phyloP scores from a whole-genome alignment of 2,797 vertebrate genomes.

The Pampus argenteus region DNA sequence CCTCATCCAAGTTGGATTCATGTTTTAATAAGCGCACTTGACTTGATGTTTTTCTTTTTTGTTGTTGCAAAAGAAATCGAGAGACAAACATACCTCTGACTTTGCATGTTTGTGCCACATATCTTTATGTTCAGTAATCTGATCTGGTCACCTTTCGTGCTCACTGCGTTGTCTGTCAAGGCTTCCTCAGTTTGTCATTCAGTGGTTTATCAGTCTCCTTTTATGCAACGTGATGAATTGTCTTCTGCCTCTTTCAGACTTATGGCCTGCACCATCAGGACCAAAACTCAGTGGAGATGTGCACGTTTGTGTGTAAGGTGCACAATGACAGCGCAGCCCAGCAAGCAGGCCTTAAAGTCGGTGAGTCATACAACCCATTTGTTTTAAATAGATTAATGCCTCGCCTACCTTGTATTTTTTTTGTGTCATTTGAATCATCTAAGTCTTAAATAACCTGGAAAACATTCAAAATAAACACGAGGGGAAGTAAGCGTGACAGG shows the following conservation, averaged over 20 bases:
- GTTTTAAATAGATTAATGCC: no score
- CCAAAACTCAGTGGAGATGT: constrained; percentile 95
- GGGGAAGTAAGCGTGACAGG: constrained; percentile 42
- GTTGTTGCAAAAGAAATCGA: not conserved
- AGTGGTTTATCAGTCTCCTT: constrained; percentile 15
- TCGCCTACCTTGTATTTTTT: not conserved
- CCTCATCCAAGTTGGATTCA: not conserved
- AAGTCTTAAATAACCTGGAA: constrained; percentile 46
- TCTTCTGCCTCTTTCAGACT: constrained; percentile 84
- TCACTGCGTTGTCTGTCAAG: not conserved
- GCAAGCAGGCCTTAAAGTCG: constrained; percentile 90
- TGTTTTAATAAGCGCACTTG: not conserved
- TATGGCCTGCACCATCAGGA: constrained; percentile 95
- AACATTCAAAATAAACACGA: constrained; percentile 12
- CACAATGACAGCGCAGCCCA: constrained; percentile 92
- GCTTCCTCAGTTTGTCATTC: constrained; percentile 27
- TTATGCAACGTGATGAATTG: not conserved
- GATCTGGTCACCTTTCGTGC: constrained; percentile 16
- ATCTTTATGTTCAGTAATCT: not conserved
- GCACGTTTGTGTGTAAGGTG: constrained; percentile 95
- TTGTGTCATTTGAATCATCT: constrained; percentile 8
- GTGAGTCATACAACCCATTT: constrained; percentile 77
- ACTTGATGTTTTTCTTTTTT: not conserved
- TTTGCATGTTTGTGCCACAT: constrained; percentile 30
- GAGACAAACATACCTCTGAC: not conserved